phyloP scores from a whole-genome alignment of 2,113 vertebrate genomes.

The Bubalus kerabau region DNA sequence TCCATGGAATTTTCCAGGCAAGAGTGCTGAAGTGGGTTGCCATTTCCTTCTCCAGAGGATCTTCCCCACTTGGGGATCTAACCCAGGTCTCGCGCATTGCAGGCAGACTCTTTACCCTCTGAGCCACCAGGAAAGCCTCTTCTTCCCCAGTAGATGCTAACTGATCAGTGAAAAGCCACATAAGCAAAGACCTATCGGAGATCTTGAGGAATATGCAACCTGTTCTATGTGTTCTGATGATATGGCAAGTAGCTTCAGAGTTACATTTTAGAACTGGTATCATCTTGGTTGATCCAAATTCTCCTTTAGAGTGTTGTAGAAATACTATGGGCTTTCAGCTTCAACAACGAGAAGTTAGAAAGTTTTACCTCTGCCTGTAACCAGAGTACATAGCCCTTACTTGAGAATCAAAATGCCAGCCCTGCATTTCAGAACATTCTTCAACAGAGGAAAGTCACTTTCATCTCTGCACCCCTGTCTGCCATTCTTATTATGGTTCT shows the following conservation, averaged over 20 bases:
- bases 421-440: neutral
- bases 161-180: neutral
- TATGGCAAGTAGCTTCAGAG: neutral
- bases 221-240: neutral
- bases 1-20: neutral
- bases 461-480: neutral
- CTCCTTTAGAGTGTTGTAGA: neutral
- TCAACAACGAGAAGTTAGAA: neutral
- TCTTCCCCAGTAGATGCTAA: neutral
- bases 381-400: neutral
- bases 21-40: neutral
- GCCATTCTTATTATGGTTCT: neutral
- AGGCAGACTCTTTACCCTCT: neutral
- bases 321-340: neutral
- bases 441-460: neutral
- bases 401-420: neutral
- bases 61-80: neutral
- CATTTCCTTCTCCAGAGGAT: neutral
- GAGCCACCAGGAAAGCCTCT: neutral
- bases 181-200: neutral
- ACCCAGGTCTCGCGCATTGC: rapidly evolving
- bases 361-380: neutral
- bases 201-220: neutral
- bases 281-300: neutral
- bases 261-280: neutral